Percentiles rank a stretch among this genome's conserved stretches.
Conservation (phyloP, 2,888 invertebrate species). For the Latheticus oryzae region DNA sequence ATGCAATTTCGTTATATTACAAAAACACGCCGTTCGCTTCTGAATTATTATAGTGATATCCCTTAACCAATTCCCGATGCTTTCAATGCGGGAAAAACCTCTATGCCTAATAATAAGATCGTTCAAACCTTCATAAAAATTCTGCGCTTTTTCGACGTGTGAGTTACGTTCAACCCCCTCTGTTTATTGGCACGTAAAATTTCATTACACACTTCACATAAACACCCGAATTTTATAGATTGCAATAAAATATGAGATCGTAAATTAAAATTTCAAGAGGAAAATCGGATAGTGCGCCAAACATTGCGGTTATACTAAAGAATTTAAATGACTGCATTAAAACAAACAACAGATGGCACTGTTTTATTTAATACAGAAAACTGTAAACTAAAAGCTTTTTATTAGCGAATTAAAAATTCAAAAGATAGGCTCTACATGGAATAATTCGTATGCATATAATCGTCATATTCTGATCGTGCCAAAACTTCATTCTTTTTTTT, state of each 20-base stretch:
- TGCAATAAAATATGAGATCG: slow-evolving; percentile 22
- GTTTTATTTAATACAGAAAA: too few species aligned
- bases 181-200: slow-evolving; percentile 32
- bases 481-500: slow-evolving; percentile 47
- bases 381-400: too few species aligned
- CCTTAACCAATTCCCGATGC: slow-evolving; percentile 28
- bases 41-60: slow-evolving; percentile 36
- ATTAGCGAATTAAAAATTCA: slow-evolving; percentile 1
- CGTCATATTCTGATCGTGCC: slow-evolving; percentile 43
- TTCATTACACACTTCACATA: slow-evolving; percentile 32
- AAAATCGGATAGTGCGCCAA: too few species aligned
- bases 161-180: slow-evolving; percentile 23
- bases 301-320: too few species aligned
- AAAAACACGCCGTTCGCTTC: slow-evolving; percentile 32
- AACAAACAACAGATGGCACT: too few species aligned
- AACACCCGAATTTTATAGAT: slow-evolving; percentile 19
- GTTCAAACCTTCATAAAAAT: slow-evolving; percentile 28
- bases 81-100: slow-evolving; percentile 17
- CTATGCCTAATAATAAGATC: slow-evolving; percentile 25
- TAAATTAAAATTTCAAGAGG: slow-evolving; percentile 25
- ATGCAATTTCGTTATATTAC: slow-evolving; percentile 35
- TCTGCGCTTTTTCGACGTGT: slow-evolving; percentile 29
- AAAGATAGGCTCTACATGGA: too few species aligned
- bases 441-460: too few species aligned
- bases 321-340: too few species aligned